Percentiles rank a stretch among this genome's conserved stretches.
Evolutionary conservation across 2,797 vertebrate genomes (phyloP).

Genomic region (Microctenopoma steveboyesi): DNA sequence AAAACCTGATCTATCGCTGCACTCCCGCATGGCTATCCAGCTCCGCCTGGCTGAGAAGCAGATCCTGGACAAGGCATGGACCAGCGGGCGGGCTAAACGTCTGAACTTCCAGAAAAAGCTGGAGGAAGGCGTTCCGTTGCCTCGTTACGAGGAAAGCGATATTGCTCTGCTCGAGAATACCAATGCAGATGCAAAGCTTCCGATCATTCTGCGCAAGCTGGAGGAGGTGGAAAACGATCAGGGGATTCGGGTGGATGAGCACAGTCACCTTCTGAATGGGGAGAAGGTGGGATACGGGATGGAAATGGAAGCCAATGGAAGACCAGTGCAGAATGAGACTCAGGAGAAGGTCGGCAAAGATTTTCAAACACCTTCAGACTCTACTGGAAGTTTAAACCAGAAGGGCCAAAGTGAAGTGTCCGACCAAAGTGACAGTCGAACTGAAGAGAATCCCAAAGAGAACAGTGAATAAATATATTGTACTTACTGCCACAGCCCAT

Average conservation of each 20-base stretch:
- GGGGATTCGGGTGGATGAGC: conserved; percentile 69
- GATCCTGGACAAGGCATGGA: conserved; percentile 90
- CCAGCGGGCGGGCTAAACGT: conserved; percentile 84
- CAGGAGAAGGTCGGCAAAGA: conserved; percentile 28
- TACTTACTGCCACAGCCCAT: conserved; percentile 47
- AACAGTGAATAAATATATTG: conserved; percentile 63
- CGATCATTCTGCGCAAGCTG: conserved; percentile 89
- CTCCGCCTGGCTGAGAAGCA: conserved; percentile 93
- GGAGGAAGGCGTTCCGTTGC: conserved; percentile 84
- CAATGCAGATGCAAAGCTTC: conserved; percentile 87
- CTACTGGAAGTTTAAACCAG: conserved; percentile 13
- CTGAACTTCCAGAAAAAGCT: conserved; percentile 86
- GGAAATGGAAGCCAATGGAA: conserved; percentile 36
- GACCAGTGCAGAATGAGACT: conserved; percentile 26
- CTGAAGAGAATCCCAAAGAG: conserved; percentile 85
- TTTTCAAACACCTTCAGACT: conserved; percentile 44
- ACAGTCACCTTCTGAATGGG: conserved; percentile 81
- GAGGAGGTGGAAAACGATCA: conserved; percentile 83
- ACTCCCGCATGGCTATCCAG: conserved; percentile 88
- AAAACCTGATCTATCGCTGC: conserved; percentile 85
- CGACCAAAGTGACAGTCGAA: conserved; percentile 77
- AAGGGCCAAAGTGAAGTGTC: conserved; percentile 62
- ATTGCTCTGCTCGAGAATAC: conserved; percentile 90
- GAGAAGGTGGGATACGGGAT: conserved; percentile 82
- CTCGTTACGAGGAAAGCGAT: conserved; percentile 89